These are phyloP conservation scores for Galleria mellonella DNA, from an alignment of 1,140 invertebrate species.

Conservation along the genomic window DNA sequence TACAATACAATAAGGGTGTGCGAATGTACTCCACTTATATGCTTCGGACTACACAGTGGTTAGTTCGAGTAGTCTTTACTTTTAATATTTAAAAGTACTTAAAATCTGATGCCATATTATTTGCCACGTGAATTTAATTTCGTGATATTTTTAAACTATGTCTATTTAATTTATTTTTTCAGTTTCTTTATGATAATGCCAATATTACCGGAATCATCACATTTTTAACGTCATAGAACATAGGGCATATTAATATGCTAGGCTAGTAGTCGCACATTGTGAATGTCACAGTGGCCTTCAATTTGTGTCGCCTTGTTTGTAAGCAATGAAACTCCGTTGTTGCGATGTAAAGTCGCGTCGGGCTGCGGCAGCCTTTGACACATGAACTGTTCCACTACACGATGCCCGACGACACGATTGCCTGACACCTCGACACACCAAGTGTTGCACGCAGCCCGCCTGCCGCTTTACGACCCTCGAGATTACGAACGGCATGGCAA, in stretches of 20 bases:
- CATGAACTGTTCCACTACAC: background rate
- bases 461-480: slow-evolving; percentile 9
- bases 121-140: slow-evolving; percentile 69
- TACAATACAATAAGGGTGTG: slow-evolving; percentile 23
- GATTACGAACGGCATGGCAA: slow-evolving; percentile 39
- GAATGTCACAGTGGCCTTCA: slow-evolving; percentile 62
- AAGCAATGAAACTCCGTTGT: slow-evolving; percentile 38
- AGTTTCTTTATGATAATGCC: slow-evolving; percentile 45
- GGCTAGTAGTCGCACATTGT: slow-evolving; percentile 63
- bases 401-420: background rate
- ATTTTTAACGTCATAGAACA: slow-evolving; percentile 38
- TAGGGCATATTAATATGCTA: slow-evolving; percentile 59
- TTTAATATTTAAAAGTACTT: slow-evolving; percentile 60
- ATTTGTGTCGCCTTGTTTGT: slow-evolving; percentile 55
- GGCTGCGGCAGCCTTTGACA: background rate
- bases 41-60: slow-evolving; percentile 9
- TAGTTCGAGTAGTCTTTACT: slow-evolving; percentile 43
- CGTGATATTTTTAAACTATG: slow-evolving; percentile 46
- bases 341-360: slow-evolving; percentile 1
- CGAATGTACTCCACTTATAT: slow-evolving; percentile 15
- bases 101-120: slow-evolving; percentile 72
- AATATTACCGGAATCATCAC: slow-evolving; percentile 34
- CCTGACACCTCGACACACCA: background rate
- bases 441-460: background rate
- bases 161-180: slow-evolving; percentile 58